These are phyloP conservation scores for Tringa solitaria DNA, from an alignment of 2,113 vertebrate species.

Conservation along the genomic window DNA sequence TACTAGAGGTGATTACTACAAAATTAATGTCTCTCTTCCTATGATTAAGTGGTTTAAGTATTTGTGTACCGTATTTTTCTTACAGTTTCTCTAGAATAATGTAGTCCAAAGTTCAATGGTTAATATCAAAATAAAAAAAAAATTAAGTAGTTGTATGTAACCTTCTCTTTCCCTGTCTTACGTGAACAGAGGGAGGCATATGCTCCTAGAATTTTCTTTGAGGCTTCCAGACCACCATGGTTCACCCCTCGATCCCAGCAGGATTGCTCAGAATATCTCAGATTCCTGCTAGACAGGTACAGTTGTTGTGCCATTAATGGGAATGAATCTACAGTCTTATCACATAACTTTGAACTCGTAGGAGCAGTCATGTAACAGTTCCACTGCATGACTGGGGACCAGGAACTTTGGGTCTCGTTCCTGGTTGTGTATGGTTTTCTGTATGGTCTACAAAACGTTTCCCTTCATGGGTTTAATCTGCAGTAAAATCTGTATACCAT, in stretches of 20 bases:
- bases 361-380: not conserved
- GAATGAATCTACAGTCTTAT: not conserved
- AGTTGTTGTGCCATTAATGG: not conserved
- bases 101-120: not conserved
- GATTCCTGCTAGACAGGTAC: constrained; percentile 96
- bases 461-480: not conserved
- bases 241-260: constrained; percentile 93
- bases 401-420: not conserved
- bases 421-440: not conserved
- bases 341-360: not conserved
- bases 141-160: not conserved
- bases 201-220: constrained; percentile 91
- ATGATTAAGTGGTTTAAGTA: not conserved
- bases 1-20: not conserved
- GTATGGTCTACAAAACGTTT: not conserved
- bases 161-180: not conserved
- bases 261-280: constrained; percentile 96
- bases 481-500: not conserved
- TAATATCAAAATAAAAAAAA: not conserved
- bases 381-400: not conserved
- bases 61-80: not conserved
- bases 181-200: constrained; percentile 89
- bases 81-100: not conserved
- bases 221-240: constrained; percentile 94
- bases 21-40: not conserved